A percentile compares a stretch with the other conserved stretches of the same genome.
phyloP scores from a whole-genome alignment of 2,888 invertebrate species.

The Aplocera efformata region DNA sequence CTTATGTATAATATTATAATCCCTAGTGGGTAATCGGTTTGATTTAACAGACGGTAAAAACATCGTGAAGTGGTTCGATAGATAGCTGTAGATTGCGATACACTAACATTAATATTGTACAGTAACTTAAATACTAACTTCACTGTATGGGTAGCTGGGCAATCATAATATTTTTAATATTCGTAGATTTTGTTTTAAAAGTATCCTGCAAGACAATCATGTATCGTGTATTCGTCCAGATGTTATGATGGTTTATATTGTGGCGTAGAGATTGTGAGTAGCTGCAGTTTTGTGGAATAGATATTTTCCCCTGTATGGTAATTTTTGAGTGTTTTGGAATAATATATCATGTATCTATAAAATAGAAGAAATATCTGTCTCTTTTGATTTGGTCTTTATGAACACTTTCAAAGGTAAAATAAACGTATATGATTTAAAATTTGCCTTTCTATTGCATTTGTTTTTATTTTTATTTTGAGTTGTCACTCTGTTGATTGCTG shows the following conservation, averaged over 20 bases:
- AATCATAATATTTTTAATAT: conserved; percentile 75
- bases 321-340: conserved; percentile 35
- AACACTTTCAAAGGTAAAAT: conserved; percentile 53
- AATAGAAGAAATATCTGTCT: conserved; percentile 36
- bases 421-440: conserved; percentile 60
- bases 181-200: conserved; percentile 58
- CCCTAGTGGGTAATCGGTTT: conserved; percentile 43
- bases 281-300: conserved; percentile 37
- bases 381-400: conserved; percentile 40
- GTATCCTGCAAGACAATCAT: conserved; percentile 59
- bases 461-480: conserved; percentile 47
- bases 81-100: conserved; percentile 65
- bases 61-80: conserved; percentile 54
- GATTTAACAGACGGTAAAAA: conserved; percentile 40
- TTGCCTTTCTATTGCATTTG: conserved; percentile 74
- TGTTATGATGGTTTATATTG: conserved; percentile 48
- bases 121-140: conserved; percentile 75
- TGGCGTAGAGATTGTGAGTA: conserved; percentile 46
- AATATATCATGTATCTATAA: conserved; percentile 25
- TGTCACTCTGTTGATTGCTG: conserved; percentile 35
- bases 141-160: conserved; percentile 78
- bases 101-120: conserved; percentile 66
- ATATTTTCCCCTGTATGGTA: conserved; percentile 28
- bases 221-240: conserved; percentile 58
- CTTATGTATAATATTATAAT: conserved; percentile 42